These are phyloP conservation scores for Synodontis membranacea DNA, from an alignment of 2,113 vertebrate species.

Conservation along the genomic window DNA sequence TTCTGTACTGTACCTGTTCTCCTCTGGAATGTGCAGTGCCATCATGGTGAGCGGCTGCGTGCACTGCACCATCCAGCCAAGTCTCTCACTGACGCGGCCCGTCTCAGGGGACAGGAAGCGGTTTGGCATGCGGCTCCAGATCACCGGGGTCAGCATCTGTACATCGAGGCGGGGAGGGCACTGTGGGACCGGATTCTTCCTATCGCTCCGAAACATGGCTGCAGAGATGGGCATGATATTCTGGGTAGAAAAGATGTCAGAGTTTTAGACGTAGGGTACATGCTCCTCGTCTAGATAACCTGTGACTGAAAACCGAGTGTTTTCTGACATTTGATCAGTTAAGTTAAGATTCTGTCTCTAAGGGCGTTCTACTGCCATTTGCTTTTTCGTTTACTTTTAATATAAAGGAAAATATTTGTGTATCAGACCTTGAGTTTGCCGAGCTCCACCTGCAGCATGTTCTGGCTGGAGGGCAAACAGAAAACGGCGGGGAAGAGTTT, in stretches of 20 bases:
- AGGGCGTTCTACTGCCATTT: not conserved
- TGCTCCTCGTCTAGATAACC: not conserved
- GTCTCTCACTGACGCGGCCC: slow-evolving; percentile 76
- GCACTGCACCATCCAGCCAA: slow-evolving; percentile 87
- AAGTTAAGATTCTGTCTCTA: not conserved
- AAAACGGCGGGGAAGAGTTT: slow-evolving; percentile 91
- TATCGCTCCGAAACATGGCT: slow-evolving; percentile 92
- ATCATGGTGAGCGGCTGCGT: slow-evolving; percentile 87
- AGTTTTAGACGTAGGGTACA: not conserved
- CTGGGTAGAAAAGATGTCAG: slow-evolving; percentile 60
- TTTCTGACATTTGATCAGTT: not conserved
- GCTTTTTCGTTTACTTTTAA: not conserved
- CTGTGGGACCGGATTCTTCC: slow-evolving; percentile 86
- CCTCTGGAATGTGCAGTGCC: slow-evolving; percentile 94
- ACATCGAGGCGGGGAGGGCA: slow-evolving; percentile 84
- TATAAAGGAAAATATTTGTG: not conserved
- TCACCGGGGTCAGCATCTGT: slow-evolving; percentile 85
- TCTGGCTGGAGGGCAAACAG: slow-evolving; percentile 86
- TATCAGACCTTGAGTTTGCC: slow-evolving; percentile 87
- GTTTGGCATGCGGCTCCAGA: slow-evolving; percentile 95
- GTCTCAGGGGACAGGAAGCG: slow-evolving; percentile 80
- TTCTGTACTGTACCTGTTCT: slow-evolving; percentile 78
- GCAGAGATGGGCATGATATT: slow-evolving; percentile 96
- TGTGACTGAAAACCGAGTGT: not conserved
- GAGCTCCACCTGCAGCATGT: slow-evolving; percentile 87